These are phyloP conservation scores for Sinocyclocheilus grahami DNA, from an alignment of 2,113 vertebrate genomes.

Conservation along the genomic window DNA sequence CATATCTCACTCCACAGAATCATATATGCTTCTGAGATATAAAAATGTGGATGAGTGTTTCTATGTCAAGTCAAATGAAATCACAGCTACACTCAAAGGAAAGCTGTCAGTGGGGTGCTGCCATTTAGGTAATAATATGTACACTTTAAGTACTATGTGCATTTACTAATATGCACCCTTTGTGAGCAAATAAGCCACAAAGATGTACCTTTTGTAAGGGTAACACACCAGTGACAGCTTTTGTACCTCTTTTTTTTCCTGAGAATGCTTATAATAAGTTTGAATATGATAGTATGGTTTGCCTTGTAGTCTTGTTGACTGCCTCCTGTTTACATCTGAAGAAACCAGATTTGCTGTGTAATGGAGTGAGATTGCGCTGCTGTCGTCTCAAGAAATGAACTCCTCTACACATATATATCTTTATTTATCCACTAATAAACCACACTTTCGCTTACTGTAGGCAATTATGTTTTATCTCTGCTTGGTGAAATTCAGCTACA, in stretches of 20 bases:
- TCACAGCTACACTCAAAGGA: constrained; percentile 17
- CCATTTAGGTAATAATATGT: neutral
- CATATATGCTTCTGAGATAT: neutral
- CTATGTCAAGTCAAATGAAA: neutral
- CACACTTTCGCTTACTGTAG: too few relatives aligned
- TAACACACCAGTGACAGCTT: neutral
- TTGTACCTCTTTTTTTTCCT: neutral
- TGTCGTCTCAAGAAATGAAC: neutral
- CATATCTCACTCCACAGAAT: too few relatives aligned
- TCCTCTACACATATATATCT: neutral
- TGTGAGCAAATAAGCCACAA: neutral
- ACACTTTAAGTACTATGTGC: too few relatives aligned
- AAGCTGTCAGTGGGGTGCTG: neutral
- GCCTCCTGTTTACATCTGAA: neutral
- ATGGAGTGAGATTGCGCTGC: neutral
- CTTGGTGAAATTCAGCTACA: constrained; percentile 45
- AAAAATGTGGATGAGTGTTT: neutral
- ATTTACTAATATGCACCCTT: too few relatives aligned
- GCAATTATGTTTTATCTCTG: too few relatives aligned
- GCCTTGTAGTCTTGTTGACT: neutral
- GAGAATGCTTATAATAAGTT: neutral
- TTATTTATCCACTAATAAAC: too few relatives aligned
- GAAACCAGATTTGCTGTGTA: neutral
- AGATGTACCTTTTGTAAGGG: neutral
- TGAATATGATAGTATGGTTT: neutral